Evolutionary conservation across 1,140 invertebrate genomes (phyloP).

Genomic region (Macrobrachium rosenbergii): DNA sequence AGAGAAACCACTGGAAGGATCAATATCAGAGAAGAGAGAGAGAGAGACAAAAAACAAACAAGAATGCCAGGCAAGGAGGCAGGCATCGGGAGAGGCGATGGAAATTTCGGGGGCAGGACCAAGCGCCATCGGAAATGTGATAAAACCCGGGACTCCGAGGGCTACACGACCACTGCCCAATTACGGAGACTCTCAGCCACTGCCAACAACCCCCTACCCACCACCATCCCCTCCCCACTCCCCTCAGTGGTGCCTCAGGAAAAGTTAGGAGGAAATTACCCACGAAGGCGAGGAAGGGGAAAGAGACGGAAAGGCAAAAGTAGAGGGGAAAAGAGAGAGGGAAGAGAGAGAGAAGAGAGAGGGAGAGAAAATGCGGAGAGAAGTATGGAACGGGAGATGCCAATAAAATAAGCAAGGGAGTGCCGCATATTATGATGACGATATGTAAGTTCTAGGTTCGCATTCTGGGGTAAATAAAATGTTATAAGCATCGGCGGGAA

Average conservation of each 20-base stretch:
- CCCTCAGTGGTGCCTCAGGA: constrained; percentile 32
- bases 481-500: too few relatives aligned
- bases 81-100: constrained; percentile 46
- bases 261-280: constrained; percentile 63
- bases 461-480: too few relatives aligned
- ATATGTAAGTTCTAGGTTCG: too few relatives aligned
- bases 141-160: constrained; percentile 60
- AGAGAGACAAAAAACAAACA: too few relatives aligned
- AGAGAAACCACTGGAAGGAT: too few relatives aligned
- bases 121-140: constrained; percentile 63
- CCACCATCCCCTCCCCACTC: background rate
- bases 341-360: background rate
- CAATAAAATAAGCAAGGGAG: background rate
- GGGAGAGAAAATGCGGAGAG: background rate
- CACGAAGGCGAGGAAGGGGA: constrained; percentile 43
- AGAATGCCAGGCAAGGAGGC: background rate
- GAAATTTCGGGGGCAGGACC: constrained; percentile 62
- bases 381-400: background rate
- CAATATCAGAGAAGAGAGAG: too few relatives aligned
- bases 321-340: constrained; percentile 4
- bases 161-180: constrained; percentile 60
- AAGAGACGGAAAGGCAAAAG: constrained; percentile 7
- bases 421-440: too few relatives aligned
- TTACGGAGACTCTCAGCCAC: constrained; percentile 55
- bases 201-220: background rate